Base-by-base conservation (phyloP, 2,888 invertebrate genomes). In the Cynaeus angustus region DNA sequence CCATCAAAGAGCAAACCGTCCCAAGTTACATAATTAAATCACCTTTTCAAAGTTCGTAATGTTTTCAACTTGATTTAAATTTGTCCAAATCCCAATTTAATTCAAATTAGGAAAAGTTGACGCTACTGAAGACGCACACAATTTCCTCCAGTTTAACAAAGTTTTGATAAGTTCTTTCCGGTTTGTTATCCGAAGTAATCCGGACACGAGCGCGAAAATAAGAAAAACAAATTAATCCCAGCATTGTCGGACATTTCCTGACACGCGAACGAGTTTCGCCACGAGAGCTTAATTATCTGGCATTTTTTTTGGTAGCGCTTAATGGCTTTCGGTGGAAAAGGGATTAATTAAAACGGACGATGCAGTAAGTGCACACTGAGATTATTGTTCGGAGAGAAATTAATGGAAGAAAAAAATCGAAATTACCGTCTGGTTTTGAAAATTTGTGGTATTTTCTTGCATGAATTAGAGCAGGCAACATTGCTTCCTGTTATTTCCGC, bases 181-280 rank as follows among this genome's bases (percentile, higher is more conserved):
- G 56, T 55, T 55, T 58, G 43, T 43, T 41, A 58, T 58, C 56
- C 56, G 56, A 43, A 41, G 16, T 58, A 58, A 58, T 41, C 56
- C 38, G 41, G 43, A 21, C 55, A 38, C n/a, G 37, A 5, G 56
- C 26, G 59, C 45, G 43, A 59, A 46, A 30, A 59, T 30, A 45
- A 59, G 46, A 59, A 59, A 59, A 59, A 46, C 59, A 59, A 59
- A 59, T 59, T 59, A 59, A 59, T 59, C 46, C 46, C 37, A 4
- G 33, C 43, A 43, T 53, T 41, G 55, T 56, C 55, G 55, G 55
- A 59, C 59, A 59, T 16, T 56, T 38, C 56, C 45, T 59, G 59
- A 59, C 59, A 46, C 21, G 43, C 59, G 59, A 16, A 59, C 56
- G 59, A 59, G 59, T 45, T 59, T 59, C 43, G 41, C 43, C 26